phyloP scores from a whole-genome alignment of 2,888 invertebrate species.

The Oscheius sp. region DNA sequence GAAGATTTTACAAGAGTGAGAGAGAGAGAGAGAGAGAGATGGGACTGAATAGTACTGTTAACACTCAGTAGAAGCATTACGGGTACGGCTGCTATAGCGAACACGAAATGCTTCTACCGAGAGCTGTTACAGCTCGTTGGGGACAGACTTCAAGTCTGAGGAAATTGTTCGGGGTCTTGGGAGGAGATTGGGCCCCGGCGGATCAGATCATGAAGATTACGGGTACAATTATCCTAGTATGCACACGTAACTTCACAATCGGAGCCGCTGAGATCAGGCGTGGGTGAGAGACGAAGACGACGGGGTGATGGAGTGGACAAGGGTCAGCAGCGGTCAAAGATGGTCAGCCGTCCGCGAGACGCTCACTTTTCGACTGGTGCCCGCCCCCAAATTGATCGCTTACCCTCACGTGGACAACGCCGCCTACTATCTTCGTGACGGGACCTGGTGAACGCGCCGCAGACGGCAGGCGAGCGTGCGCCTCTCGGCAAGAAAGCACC shows the following conservation, averaged over 20 bases:
- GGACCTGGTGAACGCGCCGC: constrained; percentile 28
- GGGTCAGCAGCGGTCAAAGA: constrained; percentile 35
- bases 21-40: no score
- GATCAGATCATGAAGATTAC: constrained; percentile 38
- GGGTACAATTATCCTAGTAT: constrained; percentile 23
- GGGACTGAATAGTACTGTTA: neutral
- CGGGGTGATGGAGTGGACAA: neutral
- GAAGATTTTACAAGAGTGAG: no score
- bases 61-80: constrained; percentile 39
- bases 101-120: constrained; percentile 36
- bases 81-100: constrained; percentile 26
- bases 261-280: constrained; percentile 20
- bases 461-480: neutral
- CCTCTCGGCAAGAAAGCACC: no score
- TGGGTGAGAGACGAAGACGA: constrained; percentile 11
- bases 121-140: constrained; percentile 26
- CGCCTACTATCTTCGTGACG: constrained; percentile 26
- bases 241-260: constrained; percentile 36
- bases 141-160: neutral
- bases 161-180: neutral
- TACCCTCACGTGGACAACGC: constrained; percentile 29
- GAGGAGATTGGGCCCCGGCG: neutral
- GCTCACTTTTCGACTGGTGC: constrained; percentile 20
- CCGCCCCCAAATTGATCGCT: constrained; percentile 36
- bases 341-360: constrained; percentile 14